phyloP scores from a whole-genome alignment of 2,888 invertebrate genomes.

The Hetaerina titia region DNA sequence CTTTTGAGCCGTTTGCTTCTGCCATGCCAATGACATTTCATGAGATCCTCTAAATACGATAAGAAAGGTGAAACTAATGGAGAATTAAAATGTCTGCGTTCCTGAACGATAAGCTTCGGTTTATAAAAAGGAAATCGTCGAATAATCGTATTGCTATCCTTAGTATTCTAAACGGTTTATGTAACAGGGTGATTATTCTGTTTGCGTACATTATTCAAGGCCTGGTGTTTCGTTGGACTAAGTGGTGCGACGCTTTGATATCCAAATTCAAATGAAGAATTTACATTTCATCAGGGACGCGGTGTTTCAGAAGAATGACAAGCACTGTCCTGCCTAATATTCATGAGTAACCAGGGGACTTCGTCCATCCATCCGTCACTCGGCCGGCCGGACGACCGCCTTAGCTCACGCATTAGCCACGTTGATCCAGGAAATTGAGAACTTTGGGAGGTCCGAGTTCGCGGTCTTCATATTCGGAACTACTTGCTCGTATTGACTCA shows the following conservation, averaged over 20 bases:
- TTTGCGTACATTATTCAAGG: neutral
- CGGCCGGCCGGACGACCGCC: neutral
- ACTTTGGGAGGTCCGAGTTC: neutral
- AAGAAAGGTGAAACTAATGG: too few relatives aligned
- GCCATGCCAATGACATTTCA: neutral
- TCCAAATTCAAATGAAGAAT: conserved; percentile 21
- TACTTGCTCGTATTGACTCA: neutral
- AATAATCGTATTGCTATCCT: neutral
- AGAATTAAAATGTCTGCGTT: too few relatives aligned
- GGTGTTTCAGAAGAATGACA: conserved; percentile 18
- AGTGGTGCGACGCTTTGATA: neutral
- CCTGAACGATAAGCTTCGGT: too few relatives aligned
- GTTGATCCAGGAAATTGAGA: neutral
- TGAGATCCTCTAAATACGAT: neutral
- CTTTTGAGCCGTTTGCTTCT: neutral
- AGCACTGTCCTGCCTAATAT: neutral
- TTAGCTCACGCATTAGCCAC: neutral
- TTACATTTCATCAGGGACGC: conserved; percentile 24
- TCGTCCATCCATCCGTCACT: neutral
- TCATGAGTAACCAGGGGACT: neutral
- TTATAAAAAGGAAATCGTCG: neutral
- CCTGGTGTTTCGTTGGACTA: neutral
- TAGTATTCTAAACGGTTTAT: neutral
- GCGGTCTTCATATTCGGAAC: neutral
- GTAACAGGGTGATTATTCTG: neutral